phyloP scores from a whole-genome alignment of 1,140 invertebrate species.

The Neomicropteryx cornuta region DNA sequence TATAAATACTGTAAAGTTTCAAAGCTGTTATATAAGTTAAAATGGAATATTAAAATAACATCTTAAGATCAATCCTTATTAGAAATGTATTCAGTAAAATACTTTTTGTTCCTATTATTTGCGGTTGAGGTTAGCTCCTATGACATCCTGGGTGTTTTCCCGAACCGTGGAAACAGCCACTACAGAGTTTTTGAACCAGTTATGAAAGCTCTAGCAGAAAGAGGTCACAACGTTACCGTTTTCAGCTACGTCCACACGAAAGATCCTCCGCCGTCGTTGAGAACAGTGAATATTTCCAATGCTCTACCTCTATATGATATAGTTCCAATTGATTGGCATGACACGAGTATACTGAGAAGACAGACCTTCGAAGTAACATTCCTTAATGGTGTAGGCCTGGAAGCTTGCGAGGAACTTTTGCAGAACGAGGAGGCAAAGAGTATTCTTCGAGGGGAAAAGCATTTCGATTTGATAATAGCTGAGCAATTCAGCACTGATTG shows the following conservation, averaged over 20 bases:
- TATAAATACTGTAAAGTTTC: no score
- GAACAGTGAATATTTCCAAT: slow-evolving; percentile 9
- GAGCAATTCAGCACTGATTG: slow-evolving; percentile 22
- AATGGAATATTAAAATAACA: no score
- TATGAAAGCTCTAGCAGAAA: slow-evolving; percentile 40
- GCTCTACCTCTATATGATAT: slow-evolving; percentile 9
- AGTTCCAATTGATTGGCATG: slow-evolving; percentile 10
- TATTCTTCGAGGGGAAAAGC: slow-evolving; percentile 10
- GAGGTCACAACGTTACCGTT: slow-evolving; percentile 53
- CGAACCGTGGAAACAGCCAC: slow-evolving; percentile 52
- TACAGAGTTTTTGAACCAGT: slow-evolving; percentile 50
- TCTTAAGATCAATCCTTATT: no score
- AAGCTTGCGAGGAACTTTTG: slow-evolving; percentile 13
- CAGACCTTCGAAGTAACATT: slow-evolving; percentile 7
- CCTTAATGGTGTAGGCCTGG: slow-evolving; percentile 9
- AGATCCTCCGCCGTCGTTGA: slow-evolving; percentile 1
- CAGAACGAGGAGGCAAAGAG: slow-evolving; percentile 11
- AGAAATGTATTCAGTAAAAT: no score
- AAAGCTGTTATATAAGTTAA: no score
- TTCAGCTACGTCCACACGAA: slow-evolving; percentile 41
- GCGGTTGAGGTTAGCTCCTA: no score
- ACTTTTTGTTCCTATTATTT: no score
- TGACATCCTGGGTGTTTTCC: slow-evolving; percentile 47
- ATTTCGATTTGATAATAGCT: slow-evolving; percentile 19
- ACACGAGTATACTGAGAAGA: neutral